Evolutionary conservation across 2,888 invertebrate genomes (phyloP), one percentile per base, ranked within the genome.

Genomic region (Luffia ferchaultella): DNA sequence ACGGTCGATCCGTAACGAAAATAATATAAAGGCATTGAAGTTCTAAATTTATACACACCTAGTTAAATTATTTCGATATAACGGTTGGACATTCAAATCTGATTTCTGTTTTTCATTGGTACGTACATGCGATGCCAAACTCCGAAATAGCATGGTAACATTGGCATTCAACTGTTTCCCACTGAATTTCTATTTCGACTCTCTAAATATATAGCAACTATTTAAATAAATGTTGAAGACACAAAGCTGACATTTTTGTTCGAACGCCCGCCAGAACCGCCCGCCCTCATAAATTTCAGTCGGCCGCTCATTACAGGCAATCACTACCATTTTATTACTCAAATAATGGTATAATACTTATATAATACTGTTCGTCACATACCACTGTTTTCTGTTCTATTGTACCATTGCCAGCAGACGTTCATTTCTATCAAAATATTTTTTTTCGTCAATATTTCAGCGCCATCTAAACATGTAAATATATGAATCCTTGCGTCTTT

Each of bases 111-210:
- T 30, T 30, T 30, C 30, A 30, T 30, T 3, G 30, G 30, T 30
- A 30, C 30, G 12, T n/a, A 30, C 30, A 30, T 3, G 5, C 30
- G 43, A 20, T 65, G 67, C 60, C 62, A 63, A 65, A 58, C 62
- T 63, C 70, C 59, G 60, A 72, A 74, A 77, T 76, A 73, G 65
- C 68, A 57, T 64, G 42, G 49, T 76, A 75, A 75, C 76, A 78
- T 78, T 77, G 76, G 76, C 75, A 78, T 80, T 78, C 76, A 73
- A 64, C 69, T 68, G 70, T 72, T 71, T 70, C 64, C 67, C 71
- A 68, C 67, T 63, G 62, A 65, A 72, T 73, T 74, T 77, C 72
- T 76, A 77, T 77, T 77, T 78, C 67, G 64, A 65, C 65, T 67
- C 60, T 64, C 69, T 66, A 69, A 71, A 74, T 72, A 69, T 74